These are phyloP conservation scores for Aldabrachelys gigantea DNA, from an alignment of 2,113 vertebrate genomes.

Conservation along the genomic window DNA sequence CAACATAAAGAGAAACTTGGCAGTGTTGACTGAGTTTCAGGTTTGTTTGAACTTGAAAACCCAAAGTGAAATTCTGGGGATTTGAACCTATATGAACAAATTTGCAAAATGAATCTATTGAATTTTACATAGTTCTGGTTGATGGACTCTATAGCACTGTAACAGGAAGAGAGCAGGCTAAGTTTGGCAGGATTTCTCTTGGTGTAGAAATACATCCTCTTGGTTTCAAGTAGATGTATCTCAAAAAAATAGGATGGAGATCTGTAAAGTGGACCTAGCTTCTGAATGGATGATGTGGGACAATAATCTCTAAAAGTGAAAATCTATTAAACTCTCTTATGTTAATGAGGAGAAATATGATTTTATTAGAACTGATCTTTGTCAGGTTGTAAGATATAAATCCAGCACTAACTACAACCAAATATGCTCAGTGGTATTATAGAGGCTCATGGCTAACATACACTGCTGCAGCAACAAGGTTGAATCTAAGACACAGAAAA, in stretches of 20 bases:
- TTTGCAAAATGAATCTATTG: background rate
- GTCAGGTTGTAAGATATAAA: background rate
- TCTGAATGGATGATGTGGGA: background rate
- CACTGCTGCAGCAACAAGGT: background rate
- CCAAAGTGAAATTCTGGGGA: background rate
- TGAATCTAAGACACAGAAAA: background rate
- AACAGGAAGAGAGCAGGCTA: background rate
- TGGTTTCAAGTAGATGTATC: background rate
- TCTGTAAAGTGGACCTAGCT: background rate
- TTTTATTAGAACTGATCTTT: background rate
- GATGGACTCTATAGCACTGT: background rate
- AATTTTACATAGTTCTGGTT: background rate
- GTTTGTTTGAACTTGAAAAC: background rate
- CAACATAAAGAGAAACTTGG: slow-evolving; percentile 16
- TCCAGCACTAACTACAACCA: background rate
- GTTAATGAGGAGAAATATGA: background rate
- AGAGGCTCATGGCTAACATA: background rate
- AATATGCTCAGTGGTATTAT: background rate
- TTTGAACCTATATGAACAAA: background rate
- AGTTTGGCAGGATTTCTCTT: background rate
- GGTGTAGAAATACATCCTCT: background rate
- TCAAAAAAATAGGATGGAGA: background rate
- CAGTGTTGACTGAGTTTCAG: background rate
- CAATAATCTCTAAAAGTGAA: background rate
- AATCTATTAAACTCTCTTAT: background rate